Conservation (phyloP, 1,140 invertebrate species). For the Parasteatoda tepidariorum region DNA sequence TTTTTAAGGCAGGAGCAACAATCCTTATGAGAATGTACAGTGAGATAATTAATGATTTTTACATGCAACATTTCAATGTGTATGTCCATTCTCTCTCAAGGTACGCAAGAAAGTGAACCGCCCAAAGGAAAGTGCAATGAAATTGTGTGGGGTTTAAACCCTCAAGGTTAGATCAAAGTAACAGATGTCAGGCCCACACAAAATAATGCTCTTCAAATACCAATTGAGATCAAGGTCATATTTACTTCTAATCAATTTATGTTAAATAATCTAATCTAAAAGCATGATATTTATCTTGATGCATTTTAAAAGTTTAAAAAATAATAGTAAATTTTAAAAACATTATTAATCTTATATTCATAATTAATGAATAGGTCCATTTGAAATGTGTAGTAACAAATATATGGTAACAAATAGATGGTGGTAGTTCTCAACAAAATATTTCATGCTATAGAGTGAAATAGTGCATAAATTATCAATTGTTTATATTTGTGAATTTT, state of each 20-base stretch:
- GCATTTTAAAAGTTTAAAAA: no score
- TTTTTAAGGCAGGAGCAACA: no score
- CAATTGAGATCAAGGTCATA: slow-evolving; percentile 41
- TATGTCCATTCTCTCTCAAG: slow-evolving; percentile 28
- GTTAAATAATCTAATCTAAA: not conserved
- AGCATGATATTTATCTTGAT: not conserved
- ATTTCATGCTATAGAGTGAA: no score
- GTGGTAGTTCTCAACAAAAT: no score
- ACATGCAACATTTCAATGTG: slow-evolving; percentile 36
- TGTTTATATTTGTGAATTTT: no score
- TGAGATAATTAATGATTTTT: slow-evolving; percentile 3
- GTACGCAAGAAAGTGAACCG: not conserved
- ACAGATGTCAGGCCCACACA: slow-evolving; percentile 31
- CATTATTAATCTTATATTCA: no score
- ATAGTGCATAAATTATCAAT: no score
- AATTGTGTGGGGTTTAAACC: slow-evolving; percentile 39
- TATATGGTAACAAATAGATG: no score
- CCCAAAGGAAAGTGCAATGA: slow-evolving; percentile 25
- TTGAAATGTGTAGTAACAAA: no score
- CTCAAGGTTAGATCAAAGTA: slow-evolving; percentile 7
- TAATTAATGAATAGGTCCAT: no score
- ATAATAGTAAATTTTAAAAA: no score
- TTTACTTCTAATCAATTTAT: not conserved
- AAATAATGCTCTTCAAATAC: not conserved
- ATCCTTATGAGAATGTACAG: not conserved